Conservation (phyloP, 1,140 invertebrate genomes). For the Drosophila parvula region DNA sequence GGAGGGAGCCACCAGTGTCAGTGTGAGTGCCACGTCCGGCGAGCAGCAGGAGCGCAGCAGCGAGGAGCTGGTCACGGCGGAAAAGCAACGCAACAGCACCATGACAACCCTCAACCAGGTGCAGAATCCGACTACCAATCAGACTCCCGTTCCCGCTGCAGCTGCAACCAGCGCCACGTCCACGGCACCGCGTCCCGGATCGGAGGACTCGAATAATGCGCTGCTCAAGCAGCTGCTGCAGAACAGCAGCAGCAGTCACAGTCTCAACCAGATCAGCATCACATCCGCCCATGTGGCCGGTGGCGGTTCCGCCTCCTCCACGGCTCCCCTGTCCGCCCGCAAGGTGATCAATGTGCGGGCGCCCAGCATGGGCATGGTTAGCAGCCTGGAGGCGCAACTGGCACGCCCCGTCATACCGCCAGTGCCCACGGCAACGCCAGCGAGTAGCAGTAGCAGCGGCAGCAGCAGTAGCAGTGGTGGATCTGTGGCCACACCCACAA, state of each 20-base stretch:
- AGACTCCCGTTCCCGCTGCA: background rate
- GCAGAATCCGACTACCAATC: background rate
- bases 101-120: slow-evolving; percentile 22
- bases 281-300: slow-evolving; percentile 40
- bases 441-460: slow-evolving; percentile 40
- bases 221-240: slow-evolving; percentile 95
- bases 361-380: slow-evolving; percentile 88
- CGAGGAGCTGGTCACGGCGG: slow-evolving; percentile 16
- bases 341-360: slow-evolving; percentile 85
- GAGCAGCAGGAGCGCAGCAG: slow-evolving; percentile 11
- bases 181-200: slow-evolving; percentile 85
- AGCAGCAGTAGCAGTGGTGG: slow-evolving; percentile 14
- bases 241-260: slow-evolving; percentile 89
- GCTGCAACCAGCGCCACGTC: background rate
- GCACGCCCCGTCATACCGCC: slow-evolving; percentile 89
- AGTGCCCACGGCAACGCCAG: slow-evolving; percentile 72
- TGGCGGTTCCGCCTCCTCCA: slow-evolving; percentile 35
- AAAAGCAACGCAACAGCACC: slow-evolving; percentile 30
- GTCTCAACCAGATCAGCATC: slow-evolving; percentile 80
- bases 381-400: slow-evolving; percentile 90
- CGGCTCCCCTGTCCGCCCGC: slow-evolving; percentile 84
- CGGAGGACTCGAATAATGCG: slow-evolving; percentile 94
- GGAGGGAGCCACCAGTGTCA: slow-evolving; percentile 1
- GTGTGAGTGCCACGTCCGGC: slow-evolving; percentile 20
- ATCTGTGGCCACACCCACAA: slow-evolving; percentile 79